A percentile compares a stretch with the other conserved stretches of the same genome.
Conservation (phyloP, 2,888 invertebrate genomes). For the Drosophila austrosaltans region DNA sequence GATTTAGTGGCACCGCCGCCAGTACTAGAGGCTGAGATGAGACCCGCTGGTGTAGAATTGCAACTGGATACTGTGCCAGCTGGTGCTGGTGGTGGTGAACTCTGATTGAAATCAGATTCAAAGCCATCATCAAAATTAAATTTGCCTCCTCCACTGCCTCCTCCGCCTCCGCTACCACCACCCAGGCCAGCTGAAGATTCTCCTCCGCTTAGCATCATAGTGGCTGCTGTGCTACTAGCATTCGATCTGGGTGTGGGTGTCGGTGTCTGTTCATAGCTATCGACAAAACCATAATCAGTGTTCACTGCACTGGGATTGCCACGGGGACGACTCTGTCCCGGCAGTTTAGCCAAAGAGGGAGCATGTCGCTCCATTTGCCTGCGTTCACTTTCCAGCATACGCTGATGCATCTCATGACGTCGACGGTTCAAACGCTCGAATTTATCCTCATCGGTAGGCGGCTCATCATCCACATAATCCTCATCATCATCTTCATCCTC, state of each 20-base stretch:
- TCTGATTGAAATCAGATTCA: conserved; percentile 83
- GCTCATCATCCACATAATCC: conserved; percentile 79
- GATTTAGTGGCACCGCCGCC: conserved; percentile 75
- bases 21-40: conserved; percentile 59
- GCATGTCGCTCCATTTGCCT: conserved; percentile 73
- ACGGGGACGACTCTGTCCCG: conserved; percentile 57
- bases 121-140: conserved; percentile 83
- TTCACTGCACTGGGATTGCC: conserved; percentile 53
- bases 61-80: conserved; percentile 80
- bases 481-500: conserved; percentile 79
- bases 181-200: conserved; percentile 66
- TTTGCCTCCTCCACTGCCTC: conserved; percentile 62
- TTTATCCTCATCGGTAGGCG: conserved; percentile 82
- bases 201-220: conserved; percentile 64
- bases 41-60: conserved; percentile 77
- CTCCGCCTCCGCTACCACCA: conserved; percentile 28
- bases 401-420: conserved; percentile 83
- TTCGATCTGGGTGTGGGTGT: conserved; percentile 79
- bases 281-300: conserved; percentile 76
- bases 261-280: conserved; percentile 82
- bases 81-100: conserved; percentile 78
- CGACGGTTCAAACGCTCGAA: conserved; percentile 83
- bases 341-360: conserved; percentile 59
- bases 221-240: conserved; percentile 70
- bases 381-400: conserved; percentile 82